phyloP scores from a whole-genome alignment of 2,113 vertebrate species.

The Cheirogaleus medius region DNA sequence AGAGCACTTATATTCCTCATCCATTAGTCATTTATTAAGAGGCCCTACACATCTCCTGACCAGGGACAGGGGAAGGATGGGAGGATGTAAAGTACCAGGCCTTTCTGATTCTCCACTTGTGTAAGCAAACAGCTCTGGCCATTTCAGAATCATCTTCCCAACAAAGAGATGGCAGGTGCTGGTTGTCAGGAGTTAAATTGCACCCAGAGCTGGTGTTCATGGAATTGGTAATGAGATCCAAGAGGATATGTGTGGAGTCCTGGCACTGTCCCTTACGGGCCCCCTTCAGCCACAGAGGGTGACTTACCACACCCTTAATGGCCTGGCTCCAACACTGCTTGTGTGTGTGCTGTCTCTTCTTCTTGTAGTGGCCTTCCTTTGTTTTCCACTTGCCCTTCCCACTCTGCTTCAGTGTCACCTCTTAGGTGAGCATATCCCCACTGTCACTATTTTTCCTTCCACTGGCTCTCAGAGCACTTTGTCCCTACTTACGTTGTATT shows the following conservation, averaged over 20 bases:
- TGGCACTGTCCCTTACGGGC: neutral
- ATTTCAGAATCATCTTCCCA: neutral
- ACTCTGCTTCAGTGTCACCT: neutral
- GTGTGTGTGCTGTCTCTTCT: neutral
- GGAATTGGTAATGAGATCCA: neutral
- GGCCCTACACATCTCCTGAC: neutral
- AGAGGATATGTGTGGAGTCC: neutral
- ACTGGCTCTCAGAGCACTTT: neutral
- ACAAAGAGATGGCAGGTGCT: neutral
- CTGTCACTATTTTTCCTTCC: neutral
- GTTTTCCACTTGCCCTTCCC: neutral
- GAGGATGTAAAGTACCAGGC: neutral
- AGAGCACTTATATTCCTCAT: fast-evolving
- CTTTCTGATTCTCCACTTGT: neutral
- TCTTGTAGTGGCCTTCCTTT: fast-evolving
- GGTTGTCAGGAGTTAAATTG: neutral
- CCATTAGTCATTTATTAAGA: neutral
- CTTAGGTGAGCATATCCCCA: neutral
- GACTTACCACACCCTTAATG: fast-evolving
- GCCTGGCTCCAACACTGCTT: neutral
- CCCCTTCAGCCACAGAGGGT: neutral
- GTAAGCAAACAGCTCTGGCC: neutral
- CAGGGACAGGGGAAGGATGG: neutral
- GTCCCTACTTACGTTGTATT: neutral
- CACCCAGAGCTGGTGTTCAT: neutral